Percentiles rank a stretch among this genome's conserved stretches.
Conservation (phyloP, 2,113 vertebrate species). For the Lynx canadensis region DNA sequence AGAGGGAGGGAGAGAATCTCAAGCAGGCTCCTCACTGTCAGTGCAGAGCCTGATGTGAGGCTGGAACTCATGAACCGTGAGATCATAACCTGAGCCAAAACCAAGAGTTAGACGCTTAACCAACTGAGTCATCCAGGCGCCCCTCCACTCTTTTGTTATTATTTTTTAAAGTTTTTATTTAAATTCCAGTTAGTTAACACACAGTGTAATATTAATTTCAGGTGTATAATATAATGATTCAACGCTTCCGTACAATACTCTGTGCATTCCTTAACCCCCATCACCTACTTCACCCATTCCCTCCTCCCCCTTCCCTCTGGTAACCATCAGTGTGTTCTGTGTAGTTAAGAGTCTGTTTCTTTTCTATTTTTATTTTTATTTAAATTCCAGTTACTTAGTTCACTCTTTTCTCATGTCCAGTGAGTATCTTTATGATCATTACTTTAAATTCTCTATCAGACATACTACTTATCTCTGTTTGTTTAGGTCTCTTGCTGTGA, state of each 20-base stretch:
- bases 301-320: neutral
- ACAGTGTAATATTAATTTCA: neutral
- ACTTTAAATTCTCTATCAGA: neutral
- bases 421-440: neutral
- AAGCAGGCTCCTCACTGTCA: too few species aligned
- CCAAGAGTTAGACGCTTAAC: too few species aligned
- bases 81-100: too few species aligned
- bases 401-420: neutral
- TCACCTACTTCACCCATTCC: neutral
- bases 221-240: neutral
- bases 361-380: neutral
- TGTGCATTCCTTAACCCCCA: neutral
- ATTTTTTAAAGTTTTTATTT: neutral
- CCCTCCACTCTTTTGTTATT: too few species aligned
- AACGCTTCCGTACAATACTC: neutral
- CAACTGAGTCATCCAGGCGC: too few species aligned
- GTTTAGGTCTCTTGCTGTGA: neutral
- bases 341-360: neutral
- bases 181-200: neutral
- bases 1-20: too few species aligned
- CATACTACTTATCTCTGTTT: neutral
- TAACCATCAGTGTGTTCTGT: neutral
- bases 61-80: too few species aligned
- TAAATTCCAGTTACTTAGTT: neutral
- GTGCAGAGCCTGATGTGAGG: too few species aligned